Evolutionary conservation across 2,113 vertebrate species (phyloP), one percentile per base, ranked within the genome.

Genomic region (Cavia aperea): DNA sequence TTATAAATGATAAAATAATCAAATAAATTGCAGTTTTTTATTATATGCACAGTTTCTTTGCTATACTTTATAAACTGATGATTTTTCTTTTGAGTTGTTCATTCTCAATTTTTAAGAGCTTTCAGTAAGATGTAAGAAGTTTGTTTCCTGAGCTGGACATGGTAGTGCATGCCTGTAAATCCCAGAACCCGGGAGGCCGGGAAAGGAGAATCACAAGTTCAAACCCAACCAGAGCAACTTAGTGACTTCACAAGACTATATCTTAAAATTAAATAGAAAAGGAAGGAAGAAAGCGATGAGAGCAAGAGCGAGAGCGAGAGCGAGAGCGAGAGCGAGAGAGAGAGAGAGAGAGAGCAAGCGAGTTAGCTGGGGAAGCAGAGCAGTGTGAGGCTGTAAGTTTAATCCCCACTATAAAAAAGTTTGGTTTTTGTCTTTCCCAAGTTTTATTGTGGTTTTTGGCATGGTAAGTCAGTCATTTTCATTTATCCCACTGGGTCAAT

Each of bases 1-100:
- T 89, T 92, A n/a, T 46, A 72, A 88, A 91, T 86, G n/a, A 77
- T 75, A 88, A 60, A 33, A 68, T 73, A 86, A 60, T 77, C 39
- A 65, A 36, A 66, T n/a, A 43, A 36, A 66, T 10, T 12, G 13
- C 49, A 21, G 72, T 51, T 75, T 73, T 70, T 90, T 43, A 54
- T 89, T 43, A 86, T 16, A 56, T 54, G 29, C 21, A 13, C 9
- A 12, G 10, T 85, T 62, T 54, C 62, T 79, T 88, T 92, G 82
- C 24, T 18, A 90, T 68, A 56, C 31, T 92, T 85, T 91, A 33
- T 60, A 46, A 89, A 58, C n/a, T 81, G 60, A 18, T 7, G 39
- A 8, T 86, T 82, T 91, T 81, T 75, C 65, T 86, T 54, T 65
- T 43, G 46, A 65, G 24, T 19, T 54, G 81, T 23, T 77, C 36